Conservation (phyloP, 2,888 invertebrate species). For the Hirtodrosophila cameraria region DNA sequence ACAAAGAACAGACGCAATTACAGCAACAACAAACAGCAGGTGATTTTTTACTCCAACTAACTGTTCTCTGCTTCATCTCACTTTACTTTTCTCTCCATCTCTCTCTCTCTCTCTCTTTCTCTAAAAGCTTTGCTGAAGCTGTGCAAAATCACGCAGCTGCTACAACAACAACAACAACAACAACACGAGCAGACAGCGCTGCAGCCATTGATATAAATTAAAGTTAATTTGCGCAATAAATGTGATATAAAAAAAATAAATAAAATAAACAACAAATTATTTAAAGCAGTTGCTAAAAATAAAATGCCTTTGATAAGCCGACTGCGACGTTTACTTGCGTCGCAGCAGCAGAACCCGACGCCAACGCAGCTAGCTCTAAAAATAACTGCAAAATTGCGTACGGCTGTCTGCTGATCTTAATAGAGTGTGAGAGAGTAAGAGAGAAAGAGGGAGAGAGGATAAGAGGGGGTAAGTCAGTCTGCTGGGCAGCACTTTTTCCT, state of each 20-base stretch:
- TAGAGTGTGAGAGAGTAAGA: background rate
- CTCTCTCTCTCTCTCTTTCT: background rate
- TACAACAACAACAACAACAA: conserved; percentile 29
- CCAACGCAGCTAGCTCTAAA: conserved; percentile 61
- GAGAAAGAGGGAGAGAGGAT: background rate
- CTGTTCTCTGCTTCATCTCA: conserved; percentile 4
- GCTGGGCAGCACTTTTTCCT: conserved; percentile 25
- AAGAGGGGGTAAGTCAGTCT: background rate
- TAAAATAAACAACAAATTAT: conserved; percentile 41
- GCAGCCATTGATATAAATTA: conserved; percentile 60
- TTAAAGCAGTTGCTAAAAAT: conserved; percentile 67
- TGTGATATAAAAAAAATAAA: conserved; percentile 23
- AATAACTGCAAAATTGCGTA: conserved; percentile 49
- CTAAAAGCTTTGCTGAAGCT: conserved; percentile 27
- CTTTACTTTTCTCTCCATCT: background rate
- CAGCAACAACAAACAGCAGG: conserved; percentile 41
- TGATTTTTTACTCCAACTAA: conserved; percentile 13
- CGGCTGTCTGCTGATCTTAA: background rate
- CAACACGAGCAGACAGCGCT: conserved; percentile 32
- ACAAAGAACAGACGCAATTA: conserved; percentile 47
- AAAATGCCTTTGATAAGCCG: conserved; percentile 66
- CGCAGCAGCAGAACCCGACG: conserved; percentile 42
- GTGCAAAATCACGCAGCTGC: conserved; percentile 38
- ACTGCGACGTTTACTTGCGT: conserved; percentile 26
- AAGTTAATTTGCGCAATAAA: conserved; percentile 63